Conservation (phyloP, 2,888 invertebrate genomes). For the Agrotis segetum region DNA sequence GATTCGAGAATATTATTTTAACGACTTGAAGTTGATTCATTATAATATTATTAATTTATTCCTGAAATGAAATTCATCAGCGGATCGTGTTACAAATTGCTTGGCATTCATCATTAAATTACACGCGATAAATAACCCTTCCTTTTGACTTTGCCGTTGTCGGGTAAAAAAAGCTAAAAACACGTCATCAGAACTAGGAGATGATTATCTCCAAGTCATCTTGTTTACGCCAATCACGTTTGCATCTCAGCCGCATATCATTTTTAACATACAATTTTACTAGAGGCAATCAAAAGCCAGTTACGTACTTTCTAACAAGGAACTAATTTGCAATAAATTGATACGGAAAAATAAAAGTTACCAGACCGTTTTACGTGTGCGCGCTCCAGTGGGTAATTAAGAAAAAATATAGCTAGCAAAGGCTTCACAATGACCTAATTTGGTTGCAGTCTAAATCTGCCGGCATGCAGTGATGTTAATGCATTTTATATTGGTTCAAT, state of each 20-base stretch:
- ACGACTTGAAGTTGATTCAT: conserved; percentile 25
- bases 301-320: conserved; percentile 57
- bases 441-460: conserved; percentile 81
- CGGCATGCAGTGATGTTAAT: conserved; percentile 87
- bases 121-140: conserved; percentile 1
- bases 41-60: conserved; percentile 47
- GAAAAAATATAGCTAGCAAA: conserved; percentile 62
- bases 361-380: conserved; percentile 64
- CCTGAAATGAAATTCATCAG: conserved; percentile 49
- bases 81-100: conserved; percentile 54
- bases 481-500: conserved; percentile 91
- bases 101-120: conserved; percentile 31
- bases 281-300: conserved; percentile 34
- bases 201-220: conserved; percentile 31
- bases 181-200: conserved; percentile 15
- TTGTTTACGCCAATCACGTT: conserved; percentile 34
- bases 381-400: conserved; percentile 61
- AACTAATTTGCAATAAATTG: conserved; percentile 63
- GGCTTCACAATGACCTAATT: conserved; percentile 82
- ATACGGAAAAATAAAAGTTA: conserved; percentile 64
- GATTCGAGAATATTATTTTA: conserved; percentile 14
- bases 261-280: conserved; percentile 39
- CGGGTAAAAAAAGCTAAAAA: conserved; percentile 8
- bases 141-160: too few species aligned
- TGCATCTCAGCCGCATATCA: conserved; percentile 33